Percentiles rank a stretch among this genome's conserved stretches.
Conservation (phyloP, 2,113 vertebrate genomes). For the Sarotherodon lohbergeri region DNA sequence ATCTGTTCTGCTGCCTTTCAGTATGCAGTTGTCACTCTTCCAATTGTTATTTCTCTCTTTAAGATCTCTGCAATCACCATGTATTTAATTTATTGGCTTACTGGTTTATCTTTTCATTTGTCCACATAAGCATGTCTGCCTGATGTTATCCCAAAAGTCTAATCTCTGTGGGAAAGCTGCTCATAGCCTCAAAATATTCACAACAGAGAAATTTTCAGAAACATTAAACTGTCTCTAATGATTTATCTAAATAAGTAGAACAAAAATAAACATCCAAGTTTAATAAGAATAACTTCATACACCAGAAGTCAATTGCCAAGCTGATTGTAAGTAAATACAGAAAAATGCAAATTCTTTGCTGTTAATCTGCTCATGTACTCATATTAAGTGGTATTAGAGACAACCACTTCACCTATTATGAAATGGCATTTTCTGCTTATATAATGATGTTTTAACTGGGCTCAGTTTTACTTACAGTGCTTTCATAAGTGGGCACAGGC, state of each 20-base stretch:
- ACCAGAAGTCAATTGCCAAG: background rate
- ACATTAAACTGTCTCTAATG: background rate
- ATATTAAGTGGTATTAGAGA: constrained; percentile 19
- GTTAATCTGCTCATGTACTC: background rate
- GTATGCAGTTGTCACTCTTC: background rate
- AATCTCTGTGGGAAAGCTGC: constrained; percentile 10
- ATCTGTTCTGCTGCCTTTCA: background rate
- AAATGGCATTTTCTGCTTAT: constrained; percentile 55
- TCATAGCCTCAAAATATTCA: background rate
- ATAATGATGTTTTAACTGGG: constrained; percentile 27
- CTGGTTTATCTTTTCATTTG: background rate
- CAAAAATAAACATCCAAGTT: background rate
- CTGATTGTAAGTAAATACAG: background rate
- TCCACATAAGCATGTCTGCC: background rate
- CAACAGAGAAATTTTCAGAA: background rate
- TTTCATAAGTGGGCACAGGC: background rate
- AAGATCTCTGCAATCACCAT: background rate
- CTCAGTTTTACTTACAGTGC: constrained; percentile 8
- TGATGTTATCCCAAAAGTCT: background rate
- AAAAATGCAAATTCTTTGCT: background rate
- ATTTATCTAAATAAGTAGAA: background rate
- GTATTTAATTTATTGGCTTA: background rate
- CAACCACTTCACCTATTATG: constrained; percentile 30
- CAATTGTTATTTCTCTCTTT: background rate
- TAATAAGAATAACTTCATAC: background rate